These are phyloP conservation scores for Hypsibius dujardini DNA, from an alignment of 1,140 invertebrate genomes.

Conservation along the genomic window DNA sequence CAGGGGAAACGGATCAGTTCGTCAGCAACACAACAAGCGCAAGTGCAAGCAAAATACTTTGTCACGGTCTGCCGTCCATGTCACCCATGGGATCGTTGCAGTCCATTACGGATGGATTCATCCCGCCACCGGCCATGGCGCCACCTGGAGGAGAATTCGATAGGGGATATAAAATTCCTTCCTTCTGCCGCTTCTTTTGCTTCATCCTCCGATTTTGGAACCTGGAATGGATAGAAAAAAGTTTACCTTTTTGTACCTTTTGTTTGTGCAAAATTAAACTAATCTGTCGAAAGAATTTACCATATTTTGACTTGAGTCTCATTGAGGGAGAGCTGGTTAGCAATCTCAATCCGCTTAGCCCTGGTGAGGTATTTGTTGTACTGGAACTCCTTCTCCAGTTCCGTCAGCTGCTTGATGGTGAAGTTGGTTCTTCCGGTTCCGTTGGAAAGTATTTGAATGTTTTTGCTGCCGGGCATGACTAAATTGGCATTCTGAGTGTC, in stretches of 20 bases:
- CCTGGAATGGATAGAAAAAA: slow-evolving; percentile 29
- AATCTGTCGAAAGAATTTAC: slow-evolving; percentile 8
- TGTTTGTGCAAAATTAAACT: background rate
- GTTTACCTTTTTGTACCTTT: slow-evolving; percentile 17
- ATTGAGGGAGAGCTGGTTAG: slow-evolving; percentile 79
- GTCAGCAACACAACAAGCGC: no score
- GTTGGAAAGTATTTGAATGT: slow-evolving; percentile 21
- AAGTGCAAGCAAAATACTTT: no score
- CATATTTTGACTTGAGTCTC: slow-evolving; percentile 58
- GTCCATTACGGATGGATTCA: no score
- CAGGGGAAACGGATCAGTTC: no score
- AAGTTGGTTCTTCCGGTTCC: slow-evolving; percentile 78
- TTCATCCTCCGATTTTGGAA: slow-evolving; percentile 36
- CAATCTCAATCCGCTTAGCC: slow-evolving; percentile 88
- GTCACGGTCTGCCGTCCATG: no score
- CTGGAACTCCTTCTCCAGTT: slow-evolving; percentile 97
- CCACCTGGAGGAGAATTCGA: no score
- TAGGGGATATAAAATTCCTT: no score
- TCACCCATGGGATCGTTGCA: no score
- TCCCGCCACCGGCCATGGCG: no score
- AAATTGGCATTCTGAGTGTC: background rate
- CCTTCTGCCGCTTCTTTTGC: slow-evolving; percentile 34
- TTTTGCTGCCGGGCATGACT: slow-evolving; percentile 8
- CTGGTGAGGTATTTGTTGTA: slow-evolving; percentile 97
- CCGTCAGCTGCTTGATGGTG: slow-evolving; percentile 94